Evolutionary conservation across 2,888 invertebrate species (phyloP).

Genomic region (Cheilosia urbana): DNA sequence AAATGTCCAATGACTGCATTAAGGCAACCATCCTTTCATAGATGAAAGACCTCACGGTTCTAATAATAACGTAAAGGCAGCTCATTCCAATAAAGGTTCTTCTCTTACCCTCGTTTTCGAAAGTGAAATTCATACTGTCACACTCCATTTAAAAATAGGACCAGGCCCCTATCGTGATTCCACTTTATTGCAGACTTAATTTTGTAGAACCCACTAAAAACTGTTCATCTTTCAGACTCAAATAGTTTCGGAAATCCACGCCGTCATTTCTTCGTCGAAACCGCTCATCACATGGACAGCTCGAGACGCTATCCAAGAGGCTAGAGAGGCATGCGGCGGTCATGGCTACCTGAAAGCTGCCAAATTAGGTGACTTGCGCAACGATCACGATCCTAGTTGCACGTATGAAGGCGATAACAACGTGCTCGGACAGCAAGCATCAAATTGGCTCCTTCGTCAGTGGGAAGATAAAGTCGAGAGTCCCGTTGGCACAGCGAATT

Average conservation of each 20-base stretch:
- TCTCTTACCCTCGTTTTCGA: too few species aligned
- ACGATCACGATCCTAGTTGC: slow-evolving; percentile 94
- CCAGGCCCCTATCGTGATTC: too few species aligned
- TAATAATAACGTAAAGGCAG: too few species aligned
- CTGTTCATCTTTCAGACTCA: slow-evolving; percentile 79
- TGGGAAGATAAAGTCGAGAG: slow-evolving; percentile 86
- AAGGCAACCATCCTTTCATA: too few species aligned
- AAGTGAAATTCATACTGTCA: too few species aligned
- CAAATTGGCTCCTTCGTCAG: slow-evolving; percentile 92
- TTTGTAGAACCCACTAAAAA: background rate
- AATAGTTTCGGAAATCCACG: slow-evolving; percentile 87
- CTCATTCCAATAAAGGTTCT: too few species aligned
- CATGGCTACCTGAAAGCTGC: slow-evolving; percentile 92
- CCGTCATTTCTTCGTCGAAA: slow-evolving; percentile 87
- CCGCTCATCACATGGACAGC: slow-evolving; percentile 90
- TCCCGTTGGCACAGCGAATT: slow-evolving; percentile 89
- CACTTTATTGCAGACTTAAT: background rate
- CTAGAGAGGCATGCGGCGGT: slow-evolving; percentile 93
- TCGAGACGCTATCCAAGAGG: slow-evolving; percentile 91
- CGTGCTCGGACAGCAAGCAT: slow-evolving; percentile 94
- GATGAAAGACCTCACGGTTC: too few species aligned
- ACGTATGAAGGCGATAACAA: slow-evolving; percentile 98
- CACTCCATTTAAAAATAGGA: too few species aligned
- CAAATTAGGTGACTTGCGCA: slow-evolving; percentile 92
- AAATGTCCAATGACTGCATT: too few species aligned